These are phyloP conservation scores for Colletes collaris DNA, from an alignment of 2,888 invertebrate genomes.

Conservation along the genomic window DNA sequence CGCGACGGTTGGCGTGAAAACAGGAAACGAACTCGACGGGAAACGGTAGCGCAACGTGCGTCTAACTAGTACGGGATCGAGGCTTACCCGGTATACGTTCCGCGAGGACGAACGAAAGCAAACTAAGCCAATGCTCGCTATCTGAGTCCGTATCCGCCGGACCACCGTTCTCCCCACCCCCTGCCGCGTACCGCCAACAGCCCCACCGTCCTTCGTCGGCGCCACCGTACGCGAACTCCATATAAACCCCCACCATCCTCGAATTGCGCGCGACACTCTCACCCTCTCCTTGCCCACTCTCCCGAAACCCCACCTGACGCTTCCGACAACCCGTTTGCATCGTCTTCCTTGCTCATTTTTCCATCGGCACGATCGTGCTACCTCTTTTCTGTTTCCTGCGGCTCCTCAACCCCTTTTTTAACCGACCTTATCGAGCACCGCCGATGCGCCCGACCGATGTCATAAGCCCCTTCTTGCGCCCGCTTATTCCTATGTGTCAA, in stretches of 20 bases:
- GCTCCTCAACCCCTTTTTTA: slow-evolving; percentile 17
- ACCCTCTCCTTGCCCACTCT: slow-evolving; percentile 32
- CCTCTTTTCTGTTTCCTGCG: slow-evolving; percentile 32
- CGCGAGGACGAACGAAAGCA: slow-evolving; percentile 52
- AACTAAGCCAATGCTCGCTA: slow-evolving; percentile 55
- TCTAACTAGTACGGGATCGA: neutral
- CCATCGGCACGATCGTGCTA: slow-evolving; percentile 38
- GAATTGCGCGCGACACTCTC: slow-evolving; percentile 43
- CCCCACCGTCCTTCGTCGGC: slow-evolving; percentile 8
- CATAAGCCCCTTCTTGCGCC: slow-evolving; percentile 18
- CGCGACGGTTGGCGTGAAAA: neutral
- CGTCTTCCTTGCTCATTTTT: slow-evolving; percentile 57
- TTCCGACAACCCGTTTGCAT: slow-evolving; percentile 59
- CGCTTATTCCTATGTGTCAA: slow-evolving; percentile 35
- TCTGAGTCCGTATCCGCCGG: slow-evolving; percentile 48
- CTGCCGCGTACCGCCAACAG: neutral
- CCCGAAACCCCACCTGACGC: slow-evolving; percentile 55
- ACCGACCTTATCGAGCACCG: slow-evolving; percentile 38
- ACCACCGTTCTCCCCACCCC: slow-evolving; percentile 6
- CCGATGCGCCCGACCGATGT: slow-evolving; percentile 29
- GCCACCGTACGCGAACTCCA: slow-evolving; percentile 46
- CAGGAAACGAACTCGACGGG: no score
- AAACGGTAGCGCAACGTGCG: slow-evolving; percentile 13
- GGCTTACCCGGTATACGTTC: neutral
- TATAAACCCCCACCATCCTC: slow-evolving; percentile 29